Conservation (phyloP, 2,797 vertebrate species). For the Sardinella longiceps region DNA sequence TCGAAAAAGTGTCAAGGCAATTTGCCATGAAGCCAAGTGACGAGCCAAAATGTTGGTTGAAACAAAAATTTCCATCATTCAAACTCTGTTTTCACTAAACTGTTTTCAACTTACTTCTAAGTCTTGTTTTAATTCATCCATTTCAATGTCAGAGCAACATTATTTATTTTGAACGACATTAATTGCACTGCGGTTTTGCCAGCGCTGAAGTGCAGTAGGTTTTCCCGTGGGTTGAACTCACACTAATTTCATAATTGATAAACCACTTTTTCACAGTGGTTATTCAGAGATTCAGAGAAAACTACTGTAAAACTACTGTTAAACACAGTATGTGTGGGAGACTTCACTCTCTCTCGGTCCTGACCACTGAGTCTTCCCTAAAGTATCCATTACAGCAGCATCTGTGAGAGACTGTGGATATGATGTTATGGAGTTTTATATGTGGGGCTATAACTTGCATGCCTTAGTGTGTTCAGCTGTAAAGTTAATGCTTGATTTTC, state of each 20-base stretch:
- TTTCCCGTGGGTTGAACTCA: neutral
- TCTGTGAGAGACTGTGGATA: neutral
- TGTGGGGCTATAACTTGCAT: neutral
- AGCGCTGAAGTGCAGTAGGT: neutral
- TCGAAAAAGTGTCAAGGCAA: conserved; percentile 41
- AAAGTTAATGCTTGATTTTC: neutral
- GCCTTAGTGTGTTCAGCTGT: neutral
- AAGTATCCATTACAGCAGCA: neutral
- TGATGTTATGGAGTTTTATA: neutral
- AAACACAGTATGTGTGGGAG: neutral
- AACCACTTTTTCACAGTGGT: neutral
- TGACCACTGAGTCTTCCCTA: neutral
- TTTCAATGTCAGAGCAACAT: conserved; percentile 4
- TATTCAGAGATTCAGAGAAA: neutral
- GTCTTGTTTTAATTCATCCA: conserved; percentile 8
- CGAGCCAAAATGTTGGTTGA: conserved; percentile 47
- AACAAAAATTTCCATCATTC: conserved; percentile 33
- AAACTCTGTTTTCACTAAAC: conserved; percentile 3
- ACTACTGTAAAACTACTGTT: conserved; percentile 1
- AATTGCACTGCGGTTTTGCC: neutral
- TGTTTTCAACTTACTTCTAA: neutral
- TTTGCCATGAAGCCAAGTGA: conserved; percentile 41
- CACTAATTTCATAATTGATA: conserved; percentile 3
- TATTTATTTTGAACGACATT: conserved; percentile 4
- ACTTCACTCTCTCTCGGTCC: neutral